Evolutionary conservation across 2,888 invertebrate genomes (phyloP).

Genomic region (Lasioglossum lativentre): DNA sequence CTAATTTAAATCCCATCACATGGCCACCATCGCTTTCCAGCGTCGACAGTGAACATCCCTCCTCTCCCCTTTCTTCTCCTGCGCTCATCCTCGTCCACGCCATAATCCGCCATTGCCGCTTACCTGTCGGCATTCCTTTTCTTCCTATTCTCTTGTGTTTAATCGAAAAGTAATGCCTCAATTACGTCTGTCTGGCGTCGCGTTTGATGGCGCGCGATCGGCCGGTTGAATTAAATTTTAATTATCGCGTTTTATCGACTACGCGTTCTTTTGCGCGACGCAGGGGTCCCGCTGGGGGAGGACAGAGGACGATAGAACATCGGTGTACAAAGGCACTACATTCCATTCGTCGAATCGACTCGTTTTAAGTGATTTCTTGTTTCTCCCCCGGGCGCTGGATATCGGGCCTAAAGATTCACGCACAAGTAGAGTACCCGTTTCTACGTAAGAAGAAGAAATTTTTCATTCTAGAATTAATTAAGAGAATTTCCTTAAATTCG

Average conservation of each 20-base stretch:
- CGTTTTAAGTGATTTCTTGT: neutral
- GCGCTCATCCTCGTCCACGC: neutral
- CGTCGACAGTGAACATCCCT: slow-evolving; percentile 35
- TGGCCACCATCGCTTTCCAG: slow-evolving; percentile 66
- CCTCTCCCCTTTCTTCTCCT: slow-evolving; percentile 12
- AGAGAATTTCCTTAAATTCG: neutral
- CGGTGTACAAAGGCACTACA: slow-evolving; percentile 11
- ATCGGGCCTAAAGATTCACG: neutral
- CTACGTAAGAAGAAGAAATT: neutral
- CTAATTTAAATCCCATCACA: slow-evolving; percentile 83
- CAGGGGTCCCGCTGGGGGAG: neutral
- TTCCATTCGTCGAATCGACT: slow-evolving; percentile 15
- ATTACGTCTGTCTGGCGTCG: slow-evolving; percentile 70
- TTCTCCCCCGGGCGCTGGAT: neutral
- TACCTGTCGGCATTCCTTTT: slow-evolving; percentile 66
- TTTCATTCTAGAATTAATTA: neutral
- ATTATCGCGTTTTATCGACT: slow-evolving; percentile 76
- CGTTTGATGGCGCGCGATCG: slow-evolving; percentile 60
- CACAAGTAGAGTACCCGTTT: neutral
- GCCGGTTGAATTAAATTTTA: slow-evolving; percentile 77
- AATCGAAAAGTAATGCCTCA: slow-evolving; percentile 82
- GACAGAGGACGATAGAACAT: neutral
- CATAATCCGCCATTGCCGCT: slow-evolving; percentile 35
- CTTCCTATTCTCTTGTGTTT: slow-evolving; percentile 74
- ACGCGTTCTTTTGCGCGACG: slow-evolving; percentile 25